A percentile compares a stretch with the other conserved stretches of the same genome.
These are phyloP conservation scores for Sinocyclocheilus anophthalmus DNA, from an alignment of 2,113 vertebrate genomes.

Conservation along the genomic window DNA sequence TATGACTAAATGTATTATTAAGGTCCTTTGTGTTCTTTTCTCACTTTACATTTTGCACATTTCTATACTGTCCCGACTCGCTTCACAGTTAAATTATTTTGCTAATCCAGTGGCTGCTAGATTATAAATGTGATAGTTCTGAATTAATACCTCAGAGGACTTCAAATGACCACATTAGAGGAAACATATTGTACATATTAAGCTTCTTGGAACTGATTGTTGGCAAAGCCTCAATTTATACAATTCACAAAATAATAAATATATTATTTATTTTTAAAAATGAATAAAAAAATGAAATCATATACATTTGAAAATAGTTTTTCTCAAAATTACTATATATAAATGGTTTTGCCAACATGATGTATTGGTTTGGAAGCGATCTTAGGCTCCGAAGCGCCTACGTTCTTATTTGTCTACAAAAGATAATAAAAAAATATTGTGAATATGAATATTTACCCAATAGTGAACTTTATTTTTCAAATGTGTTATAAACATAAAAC, in stretches of 20 bases:
- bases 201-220: background rate
- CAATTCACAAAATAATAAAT: background rate
- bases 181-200: background rate
- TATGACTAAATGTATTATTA: conserved; percentile 24
- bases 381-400: background rate
- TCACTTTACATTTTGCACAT: conserved; percentile 1
- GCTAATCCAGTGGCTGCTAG: background rate
- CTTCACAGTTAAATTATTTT: background rate
- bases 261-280: too few relatives aligned
- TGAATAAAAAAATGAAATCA: too few relatives aligned
- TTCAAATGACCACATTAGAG: background rate
- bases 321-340: background rate
- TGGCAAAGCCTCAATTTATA: background rate
- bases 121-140: background rate
- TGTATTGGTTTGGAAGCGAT: background rate
- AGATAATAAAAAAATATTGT: background rate
- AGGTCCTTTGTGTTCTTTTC: background rate
- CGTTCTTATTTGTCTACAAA: background rate
- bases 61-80: background rate
- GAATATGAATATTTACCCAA: too few relatives aligned
- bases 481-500: too few relatives aligned
- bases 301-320: background rate
- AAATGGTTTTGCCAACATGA: background rate
- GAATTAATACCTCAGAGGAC: background rate
- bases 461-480: too few relatives aligned